A percentile compares a stretch with the other conserved stretches of the same genome.
phyloP scores from a whole-genome alignment of 2,113 vertebrate genomes.

The Hylia prasina region DNA sequence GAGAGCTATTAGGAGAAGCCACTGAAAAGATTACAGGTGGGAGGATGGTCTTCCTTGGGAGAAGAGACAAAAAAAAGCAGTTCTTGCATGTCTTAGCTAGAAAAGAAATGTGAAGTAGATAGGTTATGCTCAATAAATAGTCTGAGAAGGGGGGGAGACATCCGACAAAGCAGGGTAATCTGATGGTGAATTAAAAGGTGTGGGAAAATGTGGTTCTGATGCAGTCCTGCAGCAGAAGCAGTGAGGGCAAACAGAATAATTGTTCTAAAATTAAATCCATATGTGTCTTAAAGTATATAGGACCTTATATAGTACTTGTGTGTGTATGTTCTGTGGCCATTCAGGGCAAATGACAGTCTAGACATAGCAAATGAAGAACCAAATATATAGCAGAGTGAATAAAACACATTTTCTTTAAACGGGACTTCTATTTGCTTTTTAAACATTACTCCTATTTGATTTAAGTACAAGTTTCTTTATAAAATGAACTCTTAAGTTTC shows the following conservation, averaged over 20 bases:
- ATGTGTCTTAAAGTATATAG: neutral
- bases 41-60: neutral
- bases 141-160: neutral
- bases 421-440: neutral
- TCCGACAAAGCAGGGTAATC: neutral
- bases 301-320: neutral
- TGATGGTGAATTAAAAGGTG: neutral
- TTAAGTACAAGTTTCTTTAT: neutral
- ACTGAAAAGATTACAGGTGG: neutral
- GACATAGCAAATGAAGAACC: neutral
- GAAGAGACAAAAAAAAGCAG: neutral
- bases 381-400: neutral
- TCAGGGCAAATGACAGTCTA: neutral
- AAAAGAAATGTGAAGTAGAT: neutral
- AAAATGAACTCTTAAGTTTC: neutral
- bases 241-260: neutral
- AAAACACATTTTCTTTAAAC: neutral
- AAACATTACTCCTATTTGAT: neutral
- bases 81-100: neutral
- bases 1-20: neutral
- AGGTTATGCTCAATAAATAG: neutral
- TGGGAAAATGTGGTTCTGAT: neutral
- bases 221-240: neutral
- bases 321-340: neutral
- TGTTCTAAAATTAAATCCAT: neutral